A percentile compares a stretch with the other conserved stretches of the same genome.
Evolutionary conservation across 2,797 vertebrate species (phyloP).

Genomic region (Diplodus puntazzo): DNA sequence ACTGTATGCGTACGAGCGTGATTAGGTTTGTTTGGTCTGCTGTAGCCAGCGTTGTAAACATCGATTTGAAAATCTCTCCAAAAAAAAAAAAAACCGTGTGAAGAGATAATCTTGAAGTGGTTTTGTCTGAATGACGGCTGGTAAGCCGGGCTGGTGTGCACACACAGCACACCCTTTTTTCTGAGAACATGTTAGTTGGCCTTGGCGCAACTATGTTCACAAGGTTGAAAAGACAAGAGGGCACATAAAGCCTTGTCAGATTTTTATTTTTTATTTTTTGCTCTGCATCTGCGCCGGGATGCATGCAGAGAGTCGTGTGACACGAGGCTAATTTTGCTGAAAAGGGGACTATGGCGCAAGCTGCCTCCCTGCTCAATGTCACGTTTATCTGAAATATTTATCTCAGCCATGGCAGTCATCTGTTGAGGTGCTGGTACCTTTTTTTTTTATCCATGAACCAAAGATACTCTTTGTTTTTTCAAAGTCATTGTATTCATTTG

Average conservation of each 20-base stretch:
- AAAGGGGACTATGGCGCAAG: slow-evolving; percentile 31
- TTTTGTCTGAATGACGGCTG: slow-evolving; percentile 70
- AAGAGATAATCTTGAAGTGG: slow-evolving; percentile 45
- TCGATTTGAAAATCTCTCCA: slow-evolving; percentile 36
- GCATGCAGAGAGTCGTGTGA: slow-evolving; percentile 30
- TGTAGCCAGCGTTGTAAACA: slow-evolving; percentile 4
- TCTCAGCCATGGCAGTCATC: slow-evolving; percentile 27
- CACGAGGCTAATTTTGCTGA: slow-evolving; percentile 44
- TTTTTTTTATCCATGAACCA: slow-evolving; percentile 18
- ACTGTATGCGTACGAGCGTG: background rate
- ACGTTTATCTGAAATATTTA: slow-evolving; percentile 50
- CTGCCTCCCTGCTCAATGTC: slow-evolving; percentile 42
- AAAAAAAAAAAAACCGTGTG: slow-evolving; percentile 20
- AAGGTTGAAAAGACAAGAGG: slow-evolving; percentile 63
- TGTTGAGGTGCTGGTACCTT: slow-evolving; percentile 24
- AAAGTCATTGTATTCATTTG: background rate
- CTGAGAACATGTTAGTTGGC: slow-evolving; percentile 73
- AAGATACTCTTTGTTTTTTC: slow-evolving; percentile 1
- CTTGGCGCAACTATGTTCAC: slow-evolving; percentile 60
- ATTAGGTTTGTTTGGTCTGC: background rate
- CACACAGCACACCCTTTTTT: slow-evolving; percentile 64
- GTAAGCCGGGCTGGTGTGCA: slow-evolving; percentile 59
- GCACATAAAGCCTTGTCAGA: slow-evolving; percentile 50
- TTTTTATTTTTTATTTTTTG: slow-evolving; percentile 45
- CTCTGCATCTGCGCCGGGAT: slow-evolving; percentile 28